These are phyloP conservation scores for Lumbricus terrestris DNA, from an alignment of 2,888 invertebrate species.

Conservation along the genomic window DNA sequence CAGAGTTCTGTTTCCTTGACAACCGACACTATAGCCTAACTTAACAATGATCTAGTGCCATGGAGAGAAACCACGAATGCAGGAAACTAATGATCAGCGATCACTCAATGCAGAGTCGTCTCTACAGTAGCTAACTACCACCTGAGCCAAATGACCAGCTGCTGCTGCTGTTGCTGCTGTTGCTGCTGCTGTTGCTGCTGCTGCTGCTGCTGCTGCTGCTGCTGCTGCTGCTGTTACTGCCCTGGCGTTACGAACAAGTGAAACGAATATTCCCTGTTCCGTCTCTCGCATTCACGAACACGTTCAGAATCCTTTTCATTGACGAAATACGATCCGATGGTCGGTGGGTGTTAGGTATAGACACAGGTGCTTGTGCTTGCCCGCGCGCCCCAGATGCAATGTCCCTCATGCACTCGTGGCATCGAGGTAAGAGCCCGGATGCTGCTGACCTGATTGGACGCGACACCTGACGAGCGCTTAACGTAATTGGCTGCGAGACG, in stretches of 20 bases:
- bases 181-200: background rate
- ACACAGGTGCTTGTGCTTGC: background rate
- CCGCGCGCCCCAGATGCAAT: background rate
- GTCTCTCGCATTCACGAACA: background rate
- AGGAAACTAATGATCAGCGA: background rate
- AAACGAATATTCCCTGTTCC: background rate
- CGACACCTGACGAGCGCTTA: background rate
- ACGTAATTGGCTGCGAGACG: conserved; percentile 3
- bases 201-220: background rate
- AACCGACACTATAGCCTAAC: background rate
- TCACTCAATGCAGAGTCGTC: background rate
- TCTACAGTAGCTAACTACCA: background rate
- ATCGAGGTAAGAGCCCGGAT: background rate
- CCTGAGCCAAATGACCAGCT: background rate
- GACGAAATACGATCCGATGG: background rate
- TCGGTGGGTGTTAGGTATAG: background rate
- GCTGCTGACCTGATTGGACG: background rate
- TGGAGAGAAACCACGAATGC: background rate
- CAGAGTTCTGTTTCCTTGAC: background rate
- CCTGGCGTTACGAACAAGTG: background rate
- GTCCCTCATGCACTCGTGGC: background rate
- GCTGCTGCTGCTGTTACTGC: no score
- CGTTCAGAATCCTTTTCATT: conserved; percentile 3
- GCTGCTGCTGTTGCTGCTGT: background rate
- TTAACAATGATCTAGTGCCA: background rate